phyloP scores from a whole-genome alignment of 2,113 vertebrate species.

The Elachura formosa region DNA sequence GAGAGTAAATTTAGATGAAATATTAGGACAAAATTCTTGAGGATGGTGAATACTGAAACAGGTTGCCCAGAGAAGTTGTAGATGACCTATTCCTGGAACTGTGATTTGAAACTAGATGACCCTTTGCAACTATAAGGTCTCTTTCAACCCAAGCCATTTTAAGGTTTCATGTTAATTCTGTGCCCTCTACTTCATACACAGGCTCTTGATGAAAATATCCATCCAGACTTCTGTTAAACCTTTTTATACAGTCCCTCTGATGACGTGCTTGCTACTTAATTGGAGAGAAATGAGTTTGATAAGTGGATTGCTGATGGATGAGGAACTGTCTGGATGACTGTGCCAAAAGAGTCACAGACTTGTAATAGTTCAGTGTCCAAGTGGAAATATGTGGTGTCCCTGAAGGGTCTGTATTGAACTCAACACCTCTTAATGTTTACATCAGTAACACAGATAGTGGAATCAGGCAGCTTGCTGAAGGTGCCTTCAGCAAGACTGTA shows the following conservation, averaged over 20 bases:
- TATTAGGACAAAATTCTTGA: neutral
- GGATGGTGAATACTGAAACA: neutral
- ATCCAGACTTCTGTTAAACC: neutral
- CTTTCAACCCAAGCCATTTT: neutral
- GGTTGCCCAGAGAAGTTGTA: neutral
- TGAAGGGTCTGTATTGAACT: neutral
- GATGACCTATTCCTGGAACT: neutral
- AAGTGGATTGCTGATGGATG: neutral
- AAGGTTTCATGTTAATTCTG: neutral
- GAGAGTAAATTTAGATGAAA: neutral
- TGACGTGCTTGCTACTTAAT: neutral
- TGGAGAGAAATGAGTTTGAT: neutral
- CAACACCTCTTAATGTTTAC: neutral
- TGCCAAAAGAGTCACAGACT: neutral
- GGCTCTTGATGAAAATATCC: neutral
- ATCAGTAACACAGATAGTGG: neutral
- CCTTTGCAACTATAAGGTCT: neutral
- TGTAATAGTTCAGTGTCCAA: neutral
- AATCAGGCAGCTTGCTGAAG: neutral
- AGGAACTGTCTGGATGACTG: neutral
- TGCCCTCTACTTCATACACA: neutral
- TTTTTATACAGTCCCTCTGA: neutral
- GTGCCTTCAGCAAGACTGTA: neutral
- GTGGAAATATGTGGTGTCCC: neutral
- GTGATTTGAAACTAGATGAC: neutral